Conservation (phyloP, 37 sponge, comb jelly and placozoan species). For the Mnemiopsis leidyi region DNA sequence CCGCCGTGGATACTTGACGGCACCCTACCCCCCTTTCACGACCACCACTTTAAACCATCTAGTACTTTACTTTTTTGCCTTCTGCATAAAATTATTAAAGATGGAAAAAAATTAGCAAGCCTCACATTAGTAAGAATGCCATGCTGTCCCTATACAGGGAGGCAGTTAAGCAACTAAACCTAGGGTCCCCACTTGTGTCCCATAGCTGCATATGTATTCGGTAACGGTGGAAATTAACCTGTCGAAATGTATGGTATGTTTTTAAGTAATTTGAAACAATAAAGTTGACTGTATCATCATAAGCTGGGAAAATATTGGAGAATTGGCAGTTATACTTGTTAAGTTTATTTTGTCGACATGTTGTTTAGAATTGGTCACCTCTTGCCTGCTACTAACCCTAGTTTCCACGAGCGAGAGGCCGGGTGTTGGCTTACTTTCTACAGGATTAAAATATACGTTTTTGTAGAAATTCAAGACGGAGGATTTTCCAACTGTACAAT, state of each 20-base stretch:
- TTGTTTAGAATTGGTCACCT: too few species aligned
- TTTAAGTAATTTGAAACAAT: too few species aligned
- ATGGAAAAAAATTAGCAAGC: not conserved
- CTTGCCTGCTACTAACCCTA: conserved; percentile 50
- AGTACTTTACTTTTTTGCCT: too few species aligned
- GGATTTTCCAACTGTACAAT: conserved; percentile 19
- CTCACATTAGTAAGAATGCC: conserved; percentile 62
- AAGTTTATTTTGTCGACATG: too few species aligned
- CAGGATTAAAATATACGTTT: conserved; percentile 34
- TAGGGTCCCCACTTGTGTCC: conserved; percentile 53
- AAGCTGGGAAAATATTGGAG: too few species aligned
- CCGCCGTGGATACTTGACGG: too few species aligned
- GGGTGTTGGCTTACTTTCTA: conserved; percentile 3
- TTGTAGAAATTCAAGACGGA: conserved; percentile 51
- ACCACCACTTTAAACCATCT: too few species aligned
- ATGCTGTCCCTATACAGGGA: conserved; percentile 61
- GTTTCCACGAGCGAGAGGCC: conserved; percentile 48
- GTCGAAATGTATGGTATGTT: too few species aligned
- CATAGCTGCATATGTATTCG: conserved; percentile 64
- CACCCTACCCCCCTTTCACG: too few species aligned
- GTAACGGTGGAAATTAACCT: conserved; percentile 63
- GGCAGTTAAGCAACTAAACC: conserved; percentile 47
- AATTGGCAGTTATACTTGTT: too few species aligned
- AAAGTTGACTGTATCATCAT: too few species aligned
- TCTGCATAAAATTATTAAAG: too few species aligned